A percentile compares a stretch with the other conserved stretches of the same genome.
These are phyloP conservation scores for Druceiella hillmani DNA, from an alignment of 2,888 invertebrate species.

Conservation along the genomic window DNA sequence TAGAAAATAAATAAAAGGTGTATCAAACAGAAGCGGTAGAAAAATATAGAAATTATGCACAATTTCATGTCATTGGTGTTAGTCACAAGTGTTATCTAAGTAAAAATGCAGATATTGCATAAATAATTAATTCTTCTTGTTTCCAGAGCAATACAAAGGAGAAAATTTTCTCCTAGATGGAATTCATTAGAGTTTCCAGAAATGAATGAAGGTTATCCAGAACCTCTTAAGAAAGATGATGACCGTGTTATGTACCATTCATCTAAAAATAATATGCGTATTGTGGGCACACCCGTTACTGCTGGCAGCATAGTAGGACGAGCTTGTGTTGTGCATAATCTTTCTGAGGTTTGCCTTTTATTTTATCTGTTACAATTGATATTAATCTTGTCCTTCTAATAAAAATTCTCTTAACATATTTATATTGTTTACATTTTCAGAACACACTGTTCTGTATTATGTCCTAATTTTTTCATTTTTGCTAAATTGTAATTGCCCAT, in stretches of 20 bases:
- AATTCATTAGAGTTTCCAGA: slow-evolving; percentile 60
- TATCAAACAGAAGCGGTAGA: too few species aligned
- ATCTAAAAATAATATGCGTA: too few species aligned
- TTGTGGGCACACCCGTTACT: slow-evolving; percentile 66
- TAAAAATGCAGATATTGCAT: not conserved
- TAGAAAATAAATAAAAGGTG: too few species aligned
- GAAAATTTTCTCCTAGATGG: slow-evolving; percentile 55
- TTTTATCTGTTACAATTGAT: not conserved
- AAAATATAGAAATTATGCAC: too few species aligned
- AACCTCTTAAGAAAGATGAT: slow-evolving; percentile 30
- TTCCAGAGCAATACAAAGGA: slow-evolving; percentile 60
- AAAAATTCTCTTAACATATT: too few species aligned
- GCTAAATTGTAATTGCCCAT: too few species aligned
- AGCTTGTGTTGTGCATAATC: slow-evolving; percentile 64
- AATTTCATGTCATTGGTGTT: too few species aligned
- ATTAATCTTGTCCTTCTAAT: too few species aligned
- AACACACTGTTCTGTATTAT: too few species aligned
- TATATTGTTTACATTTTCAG: too few species aligned
- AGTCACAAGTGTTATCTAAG: slow-evolving; percentile 1
- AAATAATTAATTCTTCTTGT: slow-evolving; percentile 2
- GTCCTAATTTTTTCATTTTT: too few species aligned
- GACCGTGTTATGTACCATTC: too few species aligned
- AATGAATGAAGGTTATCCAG: slow-evolving; percentile 43
- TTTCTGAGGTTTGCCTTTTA: slow-evolving; percentile 52
- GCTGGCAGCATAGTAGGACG: slow-evolving; percentile 61